Evolutionary conservation across 2,888 invertebrate genomes (phyloP).

Genomic region (Napeogenes inachia): DNA sequence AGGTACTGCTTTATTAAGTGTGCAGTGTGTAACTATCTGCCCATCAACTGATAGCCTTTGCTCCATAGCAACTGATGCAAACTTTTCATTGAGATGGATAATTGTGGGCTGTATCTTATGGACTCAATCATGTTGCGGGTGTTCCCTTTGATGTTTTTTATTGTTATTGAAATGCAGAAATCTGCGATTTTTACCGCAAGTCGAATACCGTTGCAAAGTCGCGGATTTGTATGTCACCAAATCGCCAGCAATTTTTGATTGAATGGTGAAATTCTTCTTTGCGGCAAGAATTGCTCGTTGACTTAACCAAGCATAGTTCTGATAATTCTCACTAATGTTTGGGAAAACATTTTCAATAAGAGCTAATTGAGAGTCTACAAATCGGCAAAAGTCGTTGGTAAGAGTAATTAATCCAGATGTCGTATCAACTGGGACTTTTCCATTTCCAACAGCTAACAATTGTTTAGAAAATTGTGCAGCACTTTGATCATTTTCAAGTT

Average conservation of each 20-base stretch:
- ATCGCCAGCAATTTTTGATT: constrained; percentile 29
- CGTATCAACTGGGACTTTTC: constrained; percentile 28
- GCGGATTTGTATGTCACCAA: constrained; percentile 29
- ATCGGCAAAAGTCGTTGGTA: constrained; percentile 29
- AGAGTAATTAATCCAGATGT: constrained; percentile 28
- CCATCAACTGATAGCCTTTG: too few species aligned
- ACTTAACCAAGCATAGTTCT: constrained; percentile 8
- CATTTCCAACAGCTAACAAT: constrained; percentile 29
- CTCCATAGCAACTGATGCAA: too few species aligned
- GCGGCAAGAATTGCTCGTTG: constrained; percentile 27
- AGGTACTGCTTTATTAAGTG: too few species aligned
- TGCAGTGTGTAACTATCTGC: too few species aligned
- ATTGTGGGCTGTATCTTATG: too few species aligned
- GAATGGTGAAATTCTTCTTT: constrained; percentile 28
- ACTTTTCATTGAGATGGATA: too few species aligned
- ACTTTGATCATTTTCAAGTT: constrained; percentile 32
- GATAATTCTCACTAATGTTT: constrained; percentile 1
- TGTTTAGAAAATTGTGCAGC: constrained; percentile 30
- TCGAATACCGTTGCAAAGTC: constrained; percentile 34
- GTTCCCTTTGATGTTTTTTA: constrained; percentile 34
- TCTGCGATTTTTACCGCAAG: constrained; percentile 25
- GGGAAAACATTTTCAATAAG: constrained; percentile 30
- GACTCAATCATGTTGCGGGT: constrained; percentile 15
- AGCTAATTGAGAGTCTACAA: constrained; percentile 27
- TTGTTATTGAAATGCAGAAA: constrained; percentile 36